These are phyloP conservation scores for Cistogaster globosa DNA, from an alignment of 2,888 invertebrate genomes.

Conservation along the genomic window DNA sequence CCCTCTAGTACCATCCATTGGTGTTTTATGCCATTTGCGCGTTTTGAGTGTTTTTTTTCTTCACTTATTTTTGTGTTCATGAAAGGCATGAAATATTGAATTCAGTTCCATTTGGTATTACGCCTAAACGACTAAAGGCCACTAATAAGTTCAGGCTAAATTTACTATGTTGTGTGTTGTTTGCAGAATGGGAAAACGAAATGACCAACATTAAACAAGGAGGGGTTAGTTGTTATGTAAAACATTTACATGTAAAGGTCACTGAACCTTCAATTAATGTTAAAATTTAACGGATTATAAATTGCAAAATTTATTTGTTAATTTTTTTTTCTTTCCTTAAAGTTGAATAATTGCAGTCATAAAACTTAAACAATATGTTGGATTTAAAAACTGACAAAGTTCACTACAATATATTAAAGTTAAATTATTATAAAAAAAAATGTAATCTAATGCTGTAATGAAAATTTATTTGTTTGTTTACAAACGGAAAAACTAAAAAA, in stretches of 20 bases:
- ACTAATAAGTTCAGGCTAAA: conserved; percentile 51
- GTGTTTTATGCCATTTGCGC: conserved; percentile 32
- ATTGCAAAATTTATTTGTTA: conserved; percentile 47
- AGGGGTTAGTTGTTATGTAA: conserved; percentile 56
- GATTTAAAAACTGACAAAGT: too few relatives aligned
- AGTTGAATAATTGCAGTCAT: background rate
- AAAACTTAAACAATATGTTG: too few relatives aligned
- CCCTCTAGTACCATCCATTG: conserved; percentile 43
- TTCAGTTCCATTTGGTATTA: conserved; percentile 49
- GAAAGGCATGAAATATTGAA: conserved; percentile 64
- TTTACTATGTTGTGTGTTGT: conserved; percentile 7
- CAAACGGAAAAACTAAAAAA: too few relatives aligned
- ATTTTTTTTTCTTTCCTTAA: background rate
- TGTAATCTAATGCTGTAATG: too few relatives aligned
- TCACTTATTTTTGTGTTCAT: conserved; percentile 45
- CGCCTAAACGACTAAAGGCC: conserved; percentile 48
- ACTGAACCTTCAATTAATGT: conserved; percentile 80
- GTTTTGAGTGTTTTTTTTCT: background rate
- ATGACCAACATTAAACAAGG: conserved; percentile 40
- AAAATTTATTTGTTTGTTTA: too few relatives aligned
- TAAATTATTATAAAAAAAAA: too few relatives aligned
- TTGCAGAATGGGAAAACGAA: conserved; percentile 9
- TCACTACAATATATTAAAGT: too few relatives aligned
- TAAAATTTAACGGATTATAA: conserved; percentile 54
- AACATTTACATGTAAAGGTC: conserved; percentile 75